Percentiles rank a stretch among this genome's conserved stretches.
phyloP scores from a whole-genome alignment of 2,888 invertebrate genomes.

The Hartigia nigra region DNA sequence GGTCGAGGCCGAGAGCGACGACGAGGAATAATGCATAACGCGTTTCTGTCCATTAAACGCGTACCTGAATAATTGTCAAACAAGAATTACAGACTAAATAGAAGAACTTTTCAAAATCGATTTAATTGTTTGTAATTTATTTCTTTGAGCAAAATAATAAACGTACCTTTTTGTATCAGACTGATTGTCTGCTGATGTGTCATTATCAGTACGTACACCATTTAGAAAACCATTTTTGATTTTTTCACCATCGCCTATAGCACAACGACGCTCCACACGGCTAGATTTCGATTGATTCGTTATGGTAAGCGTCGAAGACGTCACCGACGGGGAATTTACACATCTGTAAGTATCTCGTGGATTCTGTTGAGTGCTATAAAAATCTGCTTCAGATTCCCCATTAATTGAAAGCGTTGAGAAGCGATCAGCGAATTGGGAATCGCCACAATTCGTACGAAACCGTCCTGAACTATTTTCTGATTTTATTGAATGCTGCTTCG shows the following conservation, averaged over 20 bases:
- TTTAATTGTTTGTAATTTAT: background rate
- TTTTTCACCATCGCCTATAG: conserved; percentile 24
- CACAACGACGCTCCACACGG: conserved; percentile 37
- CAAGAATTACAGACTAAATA: background rate
- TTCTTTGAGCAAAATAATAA: background rate
- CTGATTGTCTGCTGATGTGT: conserved; percentile 19
- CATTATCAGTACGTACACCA: background rate
- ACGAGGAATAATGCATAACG: conserved; percentile 41
- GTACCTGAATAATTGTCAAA: conserved; percentile 29
- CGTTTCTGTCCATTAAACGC: conserved; percentile 38
- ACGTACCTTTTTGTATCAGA: conserved; percentile 38
- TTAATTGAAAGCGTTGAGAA: conserved; percentile 14
- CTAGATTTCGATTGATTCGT: conserved; percentile 28
- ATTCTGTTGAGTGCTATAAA: conserved; percentile 10
- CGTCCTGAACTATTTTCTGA: conserved; percentile 28
- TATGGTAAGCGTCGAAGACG: conserved; percentile 27
- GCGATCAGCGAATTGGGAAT: conserved; percentile 41
- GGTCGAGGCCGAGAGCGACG: conserved; percentile 38
- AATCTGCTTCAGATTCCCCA: conserved; percentile 20
- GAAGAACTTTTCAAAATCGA: background rate
- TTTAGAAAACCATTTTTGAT: background rate
- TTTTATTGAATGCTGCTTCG: conserved; percentile 32
- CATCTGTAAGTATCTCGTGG: conserved; percentile 46
- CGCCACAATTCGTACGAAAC: conserved; percentile 47
- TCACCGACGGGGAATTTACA: conserved; percentile 34